Percentiles rank a stretch among this genome's conserved stretches.
phyloP scores from a whole-genome alignment of 2,797 vertebrate genomes.

The Fistularia commersonii region DNA sequence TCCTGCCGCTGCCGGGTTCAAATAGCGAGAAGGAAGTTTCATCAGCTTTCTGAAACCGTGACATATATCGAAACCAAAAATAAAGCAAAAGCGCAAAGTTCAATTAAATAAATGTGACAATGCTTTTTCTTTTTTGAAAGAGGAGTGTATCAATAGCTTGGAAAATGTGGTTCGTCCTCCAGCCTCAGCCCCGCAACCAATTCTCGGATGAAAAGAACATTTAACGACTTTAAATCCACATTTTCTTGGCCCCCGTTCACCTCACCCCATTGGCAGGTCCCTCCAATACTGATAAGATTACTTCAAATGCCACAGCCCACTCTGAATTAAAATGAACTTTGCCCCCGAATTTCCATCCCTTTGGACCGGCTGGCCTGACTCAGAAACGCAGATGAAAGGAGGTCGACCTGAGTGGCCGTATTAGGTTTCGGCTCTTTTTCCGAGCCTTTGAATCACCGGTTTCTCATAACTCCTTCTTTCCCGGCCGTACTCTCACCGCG shows the following conservation, averaged over 20 bases:
- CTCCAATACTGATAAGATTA: slow-evolving; percentile 37
- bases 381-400: slow-evolving; percentile 36
- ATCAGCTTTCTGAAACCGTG: slow-evolving; percentile 28
- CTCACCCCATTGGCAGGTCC: slow-evolving; percentile 10
- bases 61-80: slow-evolving; percentile 10
- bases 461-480: slow-evolving; percentile 1
- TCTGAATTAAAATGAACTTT: slow-evolving; percentile 48
- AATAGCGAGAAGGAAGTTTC: slow-evolving; percentile 42
- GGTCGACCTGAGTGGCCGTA: slow-evolving; percentile 7
- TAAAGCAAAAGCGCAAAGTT: no score
- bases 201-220: slow-evolving; percentile 25
- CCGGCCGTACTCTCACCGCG: no score
- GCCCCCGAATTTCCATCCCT: slow-evolving; percentile 25
- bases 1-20: slow-evolving; percentile 22
- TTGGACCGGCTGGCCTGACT: slow-evolving; percentile 15
- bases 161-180: slow-evolving; percentile 12
- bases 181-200: background rate
- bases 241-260: slow-evolving; percentile 6
- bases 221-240: slow-evolving; percentile 26
- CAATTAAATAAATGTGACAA: no score
- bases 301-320: slow-evolving; percentile 30
- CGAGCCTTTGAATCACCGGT: slow-evolving; percentile 28
- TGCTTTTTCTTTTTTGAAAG: slow-evolving; percentile 1
- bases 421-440: slow-evolving; percentile 37
- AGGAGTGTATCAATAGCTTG: slow-evolving; percentile 8